These are phyloP conservation scores for Lasius platythorax DNA, from an alignment of 2,888 invertebrate species.

Conservation along the genomic window DNA sequence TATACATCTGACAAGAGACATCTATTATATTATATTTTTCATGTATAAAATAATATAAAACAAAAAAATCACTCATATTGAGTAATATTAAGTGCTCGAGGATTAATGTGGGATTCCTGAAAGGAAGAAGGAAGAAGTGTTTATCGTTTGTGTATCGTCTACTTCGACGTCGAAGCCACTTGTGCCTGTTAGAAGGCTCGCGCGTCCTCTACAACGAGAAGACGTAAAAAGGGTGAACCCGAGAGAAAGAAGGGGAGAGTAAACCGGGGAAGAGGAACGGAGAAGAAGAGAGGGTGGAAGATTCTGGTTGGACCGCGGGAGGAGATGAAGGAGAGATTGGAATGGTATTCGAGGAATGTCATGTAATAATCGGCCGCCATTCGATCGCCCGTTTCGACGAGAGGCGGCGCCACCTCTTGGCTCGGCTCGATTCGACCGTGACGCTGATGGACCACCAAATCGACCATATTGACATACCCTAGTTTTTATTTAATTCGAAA, in stretches of 20 bases:
- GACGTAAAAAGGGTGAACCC: conserved; percentile 38
- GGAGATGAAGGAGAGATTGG: conserved; percentile 77
- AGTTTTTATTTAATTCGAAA: conserved; percentile 41
- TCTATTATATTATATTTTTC: neutral
- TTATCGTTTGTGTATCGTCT: conserved; percentile 77
- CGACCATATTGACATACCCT: conserved; percentile 42
- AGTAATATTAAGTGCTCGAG: neutral
- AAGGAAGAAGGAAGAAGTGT: conserved; percentile 61
- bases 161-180: conserved; percentile 72
- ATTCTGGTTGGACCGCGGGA: conserved; percentile 60
- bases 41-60: neutral
- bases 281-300: conserved; percentile 58
- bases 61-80: neutral
- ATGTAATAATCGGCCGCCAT: conserved; percentile 84
- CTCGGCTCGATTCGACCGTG: conserved; percentile 50
- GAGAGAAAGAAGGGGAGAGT: conserved; percentile 57
- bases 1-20: neutral
- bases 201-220: conserved; percentile 75
- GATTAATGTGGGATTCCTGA: conserved; percentile 14
- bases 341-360: conserved; percentile 85
- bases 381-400: conserved; percentile 77
- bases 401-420: conserved; percentile 83
- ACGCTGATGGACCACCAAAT: conserved; percentile 31
- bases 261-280: conserved; percentile 55
- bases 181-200: conserved; percentile 73